phyloP scores from a whole-genome alignment of 2,888 invertebrate species.

The Drosophila algonquin region DNA sequence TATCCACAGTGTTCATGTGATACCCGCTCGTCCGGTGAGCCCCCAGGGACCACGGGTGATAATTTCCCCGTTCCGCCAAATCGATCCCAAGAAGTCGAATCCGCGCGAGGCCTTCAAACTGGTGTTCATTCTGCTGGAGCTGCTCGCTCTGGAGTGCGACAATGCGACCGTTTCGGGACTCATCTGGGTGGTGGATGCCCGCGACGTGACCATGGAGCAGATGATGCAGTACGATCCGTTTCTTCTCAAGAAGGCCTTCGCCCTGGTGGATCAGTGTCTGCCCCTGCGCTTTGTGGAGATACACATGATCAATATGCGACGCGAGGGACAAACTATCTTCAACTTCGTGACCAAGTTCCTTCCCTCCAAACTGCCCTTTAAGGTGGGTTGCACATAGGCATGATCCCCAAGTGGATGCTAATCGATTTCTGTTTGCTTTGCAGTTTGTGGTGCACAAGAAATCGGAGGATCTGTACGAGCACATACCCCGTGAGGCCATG shows the following conservation, averaged over 20 bases:
- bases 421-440: background rate
- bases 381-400: slow-evolving; percentile 56
- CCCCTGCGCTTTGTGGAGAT: slow-evolving; percentile 72
- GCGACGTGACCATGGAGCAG: slow-evolving; percentile 75
- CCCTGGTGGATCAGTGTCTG: slow-evolving; percentile 69
- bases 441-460: slow-evolving; percentile 78
- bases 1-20: slow-evolving; percentile 64
- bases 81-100: slow-evolving; percentile 68
- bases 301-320: slow-evolving; percentile 77
- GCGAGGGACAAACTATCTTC: slow-evolving; percentile 64
- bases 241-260: slow-evolving; percentile 70
- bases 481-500: slow-evolving; percentile 73
- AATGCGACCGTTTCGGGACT: slow-evolving; percentile 69
- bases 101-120: slow-evolving; percentile 76
- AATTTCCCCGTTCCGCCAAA: slow-evolving; percentile 73
- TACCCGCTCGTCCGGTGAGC: slow-evolving; percentile 62
- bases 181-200: slow-evolving; percentile 69
- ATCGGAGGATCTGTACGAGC: slow-evolving; percentile 75
- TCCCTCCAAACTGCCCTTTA: slow-evolving; percentile 67
- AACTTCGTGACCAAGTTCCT: slow-evolving; percentile 73
- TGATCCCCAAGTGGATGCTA: background rate
- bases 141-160: slow-evolving; percentile 72
- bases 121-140: slow-evolving; percentile 75
- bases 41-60: slow-evolving; percentile 64
- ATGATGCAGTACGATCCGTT: slow-evolving; percentile 75